Base-by-base conservation (phyloP, 2,113 vertebrate species). In the Nothoprocta perdicaria region DNA sequence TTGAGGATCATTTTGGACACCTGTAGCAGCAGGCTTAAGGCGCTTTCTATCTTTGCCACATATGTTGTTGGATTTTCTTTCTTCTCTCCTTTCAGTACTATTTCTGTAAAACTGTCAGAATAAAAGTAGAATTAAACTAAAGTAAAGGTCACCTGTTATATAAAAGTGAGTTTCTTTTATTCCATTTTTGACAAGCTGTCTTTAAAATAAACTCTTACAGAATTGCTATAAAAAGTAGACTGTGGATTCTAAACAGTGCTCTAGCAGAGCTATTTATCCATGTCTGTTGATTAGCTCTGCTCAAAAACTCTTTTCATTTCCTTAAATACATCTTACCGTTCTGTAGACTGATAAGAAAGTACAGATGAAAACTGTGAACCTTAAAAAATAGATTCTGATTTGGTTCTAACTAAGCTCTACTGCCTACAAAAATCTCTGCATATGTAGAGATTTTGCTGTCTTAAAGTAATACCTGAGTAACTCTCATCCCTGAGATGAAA, bases 31-130 rank as follows among this genome's bases (percentile, higher is more conserved):
- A 65, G 74, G 19, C 29, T 80, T 67, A 16, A 27, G 46, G 27
- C 29, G 29, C 61, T 58, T 83, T 80, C 86, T 84, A n/a, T 84
- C 86, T 66, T 73, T 77, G 23, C 66, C 86, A 73, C 33, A 55
- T 71, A 43, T 71, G 29, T 93, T 84, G 48, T 62, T 90, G 62
- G 83, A 29, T 50, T 94, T 90, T 75, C 58, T 53, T 68, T 78
- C 83, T 91, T 68, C n/a, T 93, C 26, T 22, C 80, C 53, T 84
- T 90, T 48, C 66, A 38, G 10, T 61, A 23, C 17, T 66, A 45
- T 55, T 86, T 95, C 92, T 86, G 12, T 50, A 60, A 93, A 79
- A 63, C 62, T 92, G 50, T 91, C 72, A 77, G 67, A 73, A 86
- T 50, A 75, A 71, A 77, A 77, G 31, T 69, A 26, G 63, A 80